Base-by-base conservation (phyloP, 2,888 invertebrate species). In the Andrena praecox region DNA sequence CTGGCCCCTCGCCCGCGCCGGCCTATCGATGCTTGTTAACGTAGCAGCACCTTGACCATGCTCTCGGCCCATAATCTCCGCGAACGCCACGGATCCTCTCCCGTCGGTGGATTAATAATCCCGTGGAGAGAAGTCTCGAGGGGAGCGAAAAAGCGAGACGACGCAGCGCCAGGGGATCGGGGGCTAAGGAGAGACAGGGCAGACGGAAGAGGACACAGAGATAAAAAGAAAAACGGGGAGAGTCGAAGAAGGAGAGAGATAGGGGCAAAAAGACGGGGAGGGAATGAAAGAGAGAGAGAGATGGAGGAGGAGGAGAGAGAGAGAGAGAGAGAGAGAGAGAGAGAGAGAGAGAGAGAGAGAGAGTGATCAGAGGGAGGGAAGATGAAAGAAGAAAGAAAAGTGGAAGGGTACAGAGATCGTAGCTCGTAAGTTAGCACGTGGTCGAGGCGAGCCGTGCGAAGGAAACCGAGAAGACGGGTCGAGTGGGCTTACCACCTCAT, bases 381-480 rank as follows among this genome's bases (percentile, higher is more conserved):
- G 72, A 86, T 66, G 74, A 83, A 84, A 80, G 77, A 77, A 71
- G 84, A 88, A 76, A 80, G 82, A 89, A 80, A 86, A 87, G 86
- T 89, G 85, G 84, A 84, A 87, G 87, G 89, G 89, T 88, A 89
- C 89, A 88, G 86, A 86, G 88, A 90, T 92, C 90, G 90, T 90
- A 88, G 91, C 91, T 93, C 92, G 92, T 93, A 93, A 93, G 93
- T 93, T 93, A 93, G 92, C 93, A 93, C 93, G 93, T 93, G 93
- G 92, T 93, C 89, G 85, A 88, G 85, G 68, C 87, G 80, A 87
- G 82, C 86, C 87, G 88, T 88, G 89, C 86, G 88, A 90, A 90
- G 87, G 88, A 89, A 90, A 86, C 85, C 83, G 87, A 86, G 89
- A 87, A 87, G 87, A 87, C 85, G 86, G 83, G 89, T 86, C 89